A percentile compares a stretch with the other conserved stretches of the same genome.
Conservation (phyloP, 2,888 invertebrate genomes). For the Brenthis daphne region DNA sequence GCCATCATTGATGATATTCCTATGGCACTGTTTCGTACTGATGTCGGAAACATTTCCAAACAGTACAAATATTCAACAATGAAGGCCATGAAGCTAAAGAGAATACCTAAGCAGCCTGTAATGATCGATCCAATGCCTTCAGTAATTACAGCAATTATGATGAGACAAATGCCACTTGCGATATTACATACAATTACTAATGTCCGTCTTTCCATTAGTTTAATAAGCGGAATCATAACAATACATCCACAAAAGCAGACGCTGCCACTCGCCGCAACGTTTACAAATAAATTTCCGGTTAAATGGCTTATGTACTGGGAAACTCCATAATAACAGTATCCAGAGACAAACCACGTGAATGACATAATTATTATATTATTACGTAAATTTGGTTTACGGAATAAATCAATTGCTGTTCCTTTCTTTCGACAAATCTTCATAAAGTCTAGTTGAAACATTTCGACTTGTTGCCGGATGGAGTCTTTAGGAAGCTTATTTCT, state of each 20-base stretch:
- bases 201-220: constrained; percentile 83
- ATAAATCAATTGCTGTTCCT: constrained; percentile 81
- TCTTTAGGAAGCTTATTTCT: too few species aligned
- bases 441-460: too few species aligned
- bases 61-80: constrained; percentile 40
- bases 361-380: constrained; percentile 86
- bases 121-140: constrained; percentile 81
- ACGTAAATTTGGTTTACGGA: constrained; percentile 85
- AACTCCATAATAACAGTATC: constrained; percentile 88
- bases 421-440: constrained; percentile 39
- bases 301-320: constrained; percentile 89
- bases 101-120: too few species aligned
- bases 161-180: constrained; percentile 81
- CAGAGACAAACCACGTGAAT: constrained; percentile 89
- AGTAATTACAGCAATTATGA: constrained; percentile 83
- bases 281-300: constrained; percentile 89
- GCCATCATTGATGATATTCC: constrained; percentile 93
- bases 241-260: constrained; percentile 83
- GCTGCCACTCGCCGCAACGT: constrained; percentile 87
- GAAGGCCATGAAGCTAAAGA: constrained; percentile 7
- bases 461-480: too few species aligned
- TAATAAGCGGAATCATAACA: constrained; percentile 83
- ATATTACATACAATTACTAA: constrained; percentile 83
- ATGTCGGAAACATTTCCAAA: constrained; percentile 93
- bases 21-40: constrained; percentile 91